These are phyloP conservation scores for Caiman crocodilus DNA, from an alignment of 2,797 vertebrate species.

Conservation along the genomic window DNA sequence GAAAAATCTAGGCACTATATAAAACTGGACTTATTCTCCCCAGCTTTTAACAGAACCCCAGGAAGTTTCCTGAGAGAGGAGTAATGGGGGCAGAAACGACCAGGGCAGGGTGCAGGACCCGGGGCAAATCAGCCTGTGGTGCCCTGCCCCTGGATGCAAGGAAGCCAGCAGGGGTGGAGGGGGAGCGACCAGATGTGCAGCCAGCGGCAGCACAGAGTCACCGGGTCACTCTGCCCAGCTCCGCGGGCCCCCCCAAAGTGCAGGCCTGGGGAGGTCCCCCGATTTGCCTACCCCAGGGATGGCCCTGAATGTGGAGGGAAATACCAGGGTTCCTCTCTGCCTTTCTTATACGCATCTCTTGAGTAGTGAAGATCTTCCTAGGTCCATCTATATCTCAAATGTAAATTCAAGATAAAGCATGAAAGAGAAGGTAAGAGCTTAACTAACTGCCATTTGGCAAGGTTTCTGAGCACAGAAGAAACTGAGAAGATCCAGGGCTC, in stretches of 20 bases:
- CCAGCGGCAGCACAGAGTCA: no score
- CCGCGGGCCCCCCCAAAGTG: no score
- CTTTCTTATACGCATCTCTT: not conserved
- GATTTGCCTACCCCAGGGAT: not conserved
- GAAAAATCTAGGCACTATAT: rapidly evolving
- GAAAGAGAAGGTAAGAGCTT: not conserved
- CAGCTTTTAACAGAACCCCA: not conserved
- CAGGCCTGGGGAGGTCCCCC: no score
- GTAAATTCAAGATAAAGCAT: not conserved
- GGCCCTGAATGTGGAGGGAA: rapidly evolving
- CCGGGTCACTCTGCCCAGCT: no score
- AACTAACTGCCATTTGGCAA: not conserved
- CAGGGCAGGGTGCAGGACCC: no score
- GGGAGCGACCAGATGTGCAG: no score
- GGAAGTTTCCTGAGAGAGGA: not conserved
- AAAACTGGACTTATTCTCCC: not conserved
- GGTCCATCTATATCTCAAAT: not conserved
- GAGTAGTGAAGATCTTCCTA: not conserved
- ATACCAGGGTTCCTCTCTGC: not conserved
- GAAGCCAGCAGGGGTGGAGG: no score
- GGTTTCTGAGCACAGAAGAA: not conserved
- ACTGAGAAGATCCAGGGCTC: not conserved
- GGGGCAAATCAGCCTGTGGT: no score
- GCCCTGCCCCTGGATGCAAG: no score
- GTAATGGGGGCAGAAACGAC: no score